A percentile compares a stretch with the other conserved stretches of the same genome.
phyloP scores from a whole-genome alignment of 2,888 invertebrate genomes.

The Eulithis prunata region DNA sequence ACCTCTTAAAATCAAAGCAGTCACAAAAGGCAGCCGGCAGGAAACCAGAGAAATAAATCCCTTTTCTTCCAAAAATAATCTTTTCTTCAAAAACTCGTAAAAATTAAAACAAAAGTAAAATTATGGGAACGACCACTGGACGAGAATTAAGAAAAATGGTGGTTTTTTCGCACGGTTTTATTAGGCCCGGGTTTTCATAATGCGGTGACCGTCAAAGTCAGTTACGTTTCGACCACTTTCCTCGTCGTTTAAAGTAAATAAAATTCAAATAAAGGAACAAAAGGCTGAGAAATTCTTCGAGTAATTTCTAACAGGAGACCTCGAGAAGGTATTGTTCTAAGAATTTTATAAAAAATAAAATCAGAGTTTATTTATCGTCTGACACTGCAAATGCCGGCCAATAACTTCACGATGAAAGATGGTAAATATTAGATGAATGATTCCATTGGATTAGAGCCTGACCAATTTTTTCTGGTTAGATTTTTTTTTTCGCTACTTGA shows the following conservation, averaged over 20 bases:
- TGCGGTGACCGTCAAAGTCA: not conserved
- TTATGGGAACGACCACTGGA: slow-evolving; percentile 62
- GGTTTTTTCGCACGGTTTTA: slow-evolving; percentile 40
- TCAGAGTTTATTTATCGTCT: too few relatives aligned
- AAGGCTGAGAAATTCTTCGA: not conserved
- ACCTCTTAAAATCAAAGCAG: slow-evolving; percentile 55
- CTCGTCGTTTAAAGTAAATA: not conserved
- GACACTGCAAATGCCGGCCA: too few relatives aligned
- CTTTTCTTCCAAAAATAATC: slow-evolving; percentile 56
- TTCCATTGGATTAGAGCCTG: not conserved
- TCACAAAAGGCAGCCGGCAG: slow-evolving; percentile 50
- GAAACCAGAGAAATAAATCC: slow-evolving; percentile 69
- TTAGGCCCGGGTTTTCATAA: not conserved
- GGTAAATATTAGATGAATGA: not conserved
- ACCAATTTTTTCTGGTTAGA: not conserved
- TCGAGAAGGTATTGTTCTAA: not conserved
- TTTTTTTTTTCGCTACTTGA: not conserved
- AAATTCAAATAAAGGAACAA: not conserved
- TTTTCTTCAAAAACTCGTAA: slow-evolving; percentile 65
- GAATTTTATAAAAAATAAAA: not conserved
- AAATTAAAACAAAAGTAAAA: slow-evolving; percentile 82
- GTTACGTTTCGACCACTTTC: too few relatives aligned
- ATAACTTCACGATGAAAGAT: too few relatives aligned
- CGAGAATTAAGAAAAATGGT: slow-evolving; percentile 74
- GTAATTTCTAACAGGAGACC: not conserved